Evolutionary conservation across 2,113 vertebrate species (phyloP).

Genomic region (Noturus placidus): DNA sequence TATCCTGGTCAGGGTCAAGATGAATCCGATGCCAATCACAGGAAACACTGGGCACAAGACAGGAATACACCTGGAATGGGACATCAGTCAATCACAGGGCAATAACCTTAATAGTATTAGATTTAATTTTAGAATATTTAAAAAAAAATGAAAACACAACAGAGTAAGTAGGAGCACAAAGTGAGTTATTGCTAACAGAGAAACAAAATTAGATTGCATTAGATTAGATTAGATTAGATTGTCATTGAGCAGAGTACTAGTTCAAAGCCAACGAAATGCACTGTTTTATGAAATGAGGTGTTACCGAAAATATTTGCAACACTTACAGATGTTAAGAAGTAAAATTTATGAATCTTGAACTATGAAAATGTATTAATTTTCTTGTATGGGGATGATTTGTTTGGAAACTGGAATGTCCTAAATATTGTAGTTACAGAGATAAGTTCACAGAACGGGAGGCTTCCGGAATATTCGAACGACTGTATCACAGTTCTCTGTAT

Average conservation of each 20-base stretch:
- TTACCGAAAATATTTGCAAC: not conserved
- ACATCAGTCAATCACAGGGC: not conserved
- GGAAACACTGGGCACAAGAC: not conserved
- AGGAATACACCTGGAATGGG: not conserved
- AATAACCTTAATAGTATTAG: not conserved
- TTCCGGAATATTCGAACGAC: not conserved
- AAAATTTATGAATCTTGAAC: not conserved
- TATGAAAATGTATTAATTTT: not conserved
- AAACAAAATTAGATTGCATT: not conserved
- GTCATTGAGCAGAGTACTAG: not conserved
- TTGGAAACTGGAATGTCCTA: not conserved
- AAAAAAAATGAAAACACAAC: not conserved
- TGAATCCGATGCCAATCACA: too few species aligned
- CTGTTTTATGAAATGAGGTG: not conserved
- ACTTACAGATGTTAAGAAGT: not conserved
- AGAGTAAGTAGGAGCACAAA: not conserved
- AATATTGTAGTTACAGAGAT: not conserved
- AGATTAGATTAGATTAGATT: not conserved
- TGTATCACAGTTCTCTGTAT: not conserved
- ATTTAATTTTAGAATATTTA: not conserved
- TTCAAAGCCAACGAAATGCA: not conserved
- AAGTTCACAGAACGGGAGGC: not conserved
- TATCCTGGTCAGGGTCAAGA: not conserved
- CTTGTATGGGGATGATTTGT: not conserved
- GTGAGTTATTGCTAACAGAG: not conserved